Evolutionary conservation across 2,888 invertebrate genomes (phyloP).

Genomic region (Tricholauxania praeusta): DNA sequence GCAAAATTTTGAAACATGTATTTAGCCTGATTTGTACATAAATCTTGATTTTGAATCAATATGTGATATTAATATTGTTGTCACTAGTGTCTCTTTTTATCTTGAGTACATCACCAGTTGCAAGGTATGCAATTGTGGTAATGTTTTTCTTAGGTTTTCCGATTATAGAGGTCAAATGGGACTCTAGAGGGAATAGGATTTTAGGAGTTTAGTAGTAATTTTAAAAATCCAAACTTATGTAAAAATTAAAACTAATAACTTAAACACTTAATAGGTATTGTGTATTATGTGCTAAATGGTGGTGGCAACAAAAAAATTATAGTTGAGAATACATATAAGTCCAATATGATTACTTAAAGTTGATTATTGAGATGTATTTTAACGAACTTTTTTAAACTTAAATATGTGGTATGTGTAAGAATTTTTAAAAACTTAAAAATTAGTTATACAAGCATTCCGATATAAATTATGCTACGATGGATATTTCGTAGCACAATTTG

Average conservation of each 20-base stretch:
- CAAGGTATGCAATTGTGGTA: conserved; percentile 9
- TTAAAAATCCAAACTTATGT: too few relatives aligned
- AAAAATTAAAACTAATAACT: too few relatives aligned
- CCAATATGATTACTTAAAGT: too few relatives aligned
- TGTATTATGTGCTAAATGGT: conserved; percentile 25
- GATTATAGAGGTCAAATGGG: neutral
- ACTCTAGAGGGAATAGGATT: conserved; percentile 14
- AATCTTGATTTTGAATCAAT: conserved; percentile 49
- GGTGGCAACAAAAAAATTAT: neutral
- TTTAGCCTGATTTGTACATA: conserved; percentile 66
- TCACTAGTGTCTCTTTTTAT: conserved; percentile 69
- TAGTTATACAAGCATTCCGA: too few relatives aligned
- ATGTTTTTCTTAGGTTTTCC: neutral
- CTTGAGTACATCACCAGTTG: conserved; percentile 2
- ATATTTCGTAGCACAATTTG: too few relatives aligned
- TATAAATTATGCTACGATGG: too few relatives aligned
- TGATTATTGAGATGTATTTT: too few relatives aligned
- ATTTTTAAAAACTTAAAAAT: too few relatives aligned
- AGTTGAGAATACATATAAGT: neutral
- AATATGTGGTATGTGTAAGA: too few relatives aligned
- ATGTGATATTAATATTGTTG: conserved; percentile 51
- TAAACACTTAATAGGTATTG: neutral
- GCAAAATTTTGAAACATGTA: conserved; percentile 65
- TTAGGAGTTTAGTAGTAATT: neutral
- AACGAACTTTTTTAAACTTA: too few relatives aligned